Base-by-base conservation (phyloP, 2,797 vertebrate genomes). In the Alectoris magna region DNA sequence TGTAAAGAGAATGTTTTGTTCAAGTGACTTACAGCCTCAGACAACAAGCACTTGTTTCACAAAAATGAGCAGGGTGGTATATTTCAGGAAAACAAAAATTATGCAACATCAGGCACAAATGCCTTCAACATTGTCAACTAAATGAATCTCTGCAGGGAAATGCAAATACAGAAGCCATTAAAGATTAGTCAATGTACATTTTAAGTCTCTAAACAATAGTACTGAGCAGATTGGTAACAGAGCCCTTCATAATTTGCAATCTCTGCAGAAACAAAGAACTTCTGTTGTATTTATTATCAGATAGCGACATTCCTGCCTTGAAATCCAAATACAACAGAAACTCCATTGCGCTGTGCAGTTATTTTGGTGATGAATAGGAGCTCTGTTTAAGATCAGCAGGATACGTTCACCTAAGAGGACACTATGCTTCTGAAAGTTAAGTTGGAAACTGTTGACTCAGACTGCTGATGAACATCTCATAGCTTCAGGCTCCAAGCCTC, bases 361-460 rank as follows among this genome's bases (percentile, higher is more conserved):
- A 78, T 87, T 94, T 92, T 96, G 96, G 95, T 98, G 97, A 98
- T 95, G 95, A 98, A 95, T 83, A 77, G 60, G 59, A 11, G 84
- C 92, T 98, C 96, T 98, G 96, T 98, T 98, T 98, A 97, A 98
- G 97, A 98, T 98, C 98, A 98, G 96, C 75, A 39, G 88, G 87
- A 81, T 94, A 95, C 31, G 6, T 93, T 94, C 34, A 94, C 43
- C 88, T 96, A 97, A 96, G 97, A 94, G 93, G 97, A 97, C 97
- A 96, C 95, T 75, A 89, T 91, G 58, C 94, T 96, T 98, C 97
- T 97, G 95, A 97, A 98, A 97, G 95, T 94, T 97, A 96, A 97
- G 91, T 91, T 94, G 95, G 97, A 97, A 98, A 96, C 66, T 90
- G 84, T 84, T 94, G 82, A 91, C 94, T 97, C 91, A 93, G 94